Percentiles rank a stretch among this genome's conserved stretches.
phyloP scores from a whole-genome alignment of 2,888 invertebrate species.

The Hirtodrosophila cameraria region DNA sequence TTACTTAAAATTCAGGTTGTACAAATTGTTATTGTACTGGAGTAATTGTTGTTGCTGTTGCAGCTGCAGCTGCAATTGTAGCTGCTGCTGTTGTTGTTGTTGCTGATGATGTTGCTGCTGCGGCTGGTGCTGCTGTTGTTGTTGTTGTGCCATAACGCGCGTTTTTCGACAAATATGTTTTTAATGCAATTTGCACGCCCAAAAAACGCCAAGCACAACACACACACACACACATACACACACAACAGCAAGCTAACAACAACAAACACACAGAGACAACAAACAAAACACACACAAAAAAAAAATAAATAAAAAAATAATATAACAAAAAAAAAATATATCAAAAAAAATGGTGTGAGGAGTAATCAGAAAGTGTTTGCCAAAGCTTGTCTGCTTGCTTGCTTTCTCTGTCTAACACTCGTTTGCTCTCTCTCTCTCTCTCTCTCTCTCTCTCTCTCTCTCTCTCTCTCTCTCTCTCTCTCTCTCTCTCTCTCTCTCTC shows the following conservation, averaged over 20 bases:
- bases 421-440: slow-evolving; percentile 15
- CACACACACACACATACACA: slow-evolving; percentile 23
- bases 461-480: slow-evolving; percentile 2
- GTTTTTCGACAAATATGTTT: slow-evolving; percentile 65
- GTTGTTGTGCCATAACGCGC: slow-evolving; percentile 71
- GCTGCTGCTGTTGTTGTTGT: slow-evolving; percentile 44
- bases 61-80: slow-evolving; percentile 41
- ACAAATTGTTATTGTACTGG: slow-evolving; percentile 70
- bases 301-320: neutral
- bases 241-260: slow-evolving; percentile 21
- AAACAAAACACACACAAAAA: slow-evolving; percentile 9
- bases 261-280: slow-evolving; percentile 29
- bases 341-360: neutral
- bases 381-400: slow-evolving; percentile 16
- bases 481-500: slow-evolving; percentile 17
- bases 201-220: slow-evolving; percentile 35
- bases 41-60: slow-evolving; percentile 55
- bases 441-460: slow-evolving; percentile 7
- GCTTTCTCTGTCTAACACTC: slow-evolving; percentile 7
- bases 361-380: slow-evolving; percentile 27
- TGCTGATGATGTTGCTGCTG: slow-evolving; percentile 49
- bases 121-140: slow-evolving; percentile 48
- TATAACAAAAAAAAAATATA: neutral
- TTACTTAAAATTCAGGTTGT: slow-evolving; percentile 73
- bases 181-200: slow-evolving; percentile 56